phyloP scores from a whole-genome alignment of 2,888 invertebrate genomes.

The Drosophila pegasa region DNA sequence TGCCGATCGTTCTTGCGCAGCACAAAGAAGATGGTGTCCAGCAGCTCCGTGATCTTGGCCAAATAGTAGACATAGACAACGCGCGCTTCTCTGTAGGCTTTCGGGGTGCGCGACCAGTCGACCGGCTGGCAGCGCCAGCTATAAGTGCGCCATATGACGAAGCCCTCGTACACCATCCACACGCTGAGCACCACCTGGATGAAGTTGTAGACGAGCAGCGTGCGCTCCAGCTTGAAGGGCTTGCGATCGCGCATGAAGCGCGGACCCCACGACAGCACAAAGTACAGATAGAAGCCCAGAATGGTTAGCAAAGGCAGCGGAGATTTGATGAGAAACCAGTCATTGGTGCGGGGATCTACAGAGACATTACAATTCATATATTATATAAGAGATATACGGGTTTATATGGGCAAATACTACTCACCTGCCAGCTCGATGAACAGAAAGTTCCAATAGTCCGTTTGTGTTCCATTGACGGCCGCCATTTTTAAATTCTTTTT shows the following conservation, averaged over 20 bases:
- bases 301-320: conserved; percentile 90
- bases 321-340: conserved; percentile 89
- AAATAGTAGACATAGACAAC: conserved; percentile 94
- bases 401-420: neutral
- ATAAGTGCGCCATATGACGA: conserved; percentile 90
- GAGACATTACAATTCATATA: neutral
- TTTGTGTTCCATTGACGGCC: conserved; percentile 87
- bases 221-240: conserved; percentile 92
- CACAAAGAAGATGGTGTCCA: conserved; percentile 97
- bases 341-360: conserved; percentile 88
- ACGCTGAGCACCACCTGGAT: conserved; percentile 93
- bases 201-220: conserved; percentile 94
- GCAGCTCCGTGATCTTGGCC: conserved; percentile 94
- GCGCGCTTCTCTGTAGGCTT: conserved; percentile 90
- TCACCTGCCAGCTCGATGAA: conserved; percentile 89
- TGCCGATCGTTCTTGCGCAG: conserved; percentile 95
- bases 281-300: conserved; percentile 89
- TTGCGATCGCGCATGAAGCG: conserved; percentile 94
- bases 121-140: conserved; percentile 97
- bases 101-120: conserved; percentile 91
- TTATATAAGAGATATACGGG: neutral
- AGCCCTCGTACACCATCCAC: conserved; percentile 90
- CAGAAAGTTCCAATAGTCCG: conserved; percentile 87
- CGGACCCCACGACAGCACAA: conserved; percentile 92
- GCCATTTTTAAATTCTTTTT: conserved; percentile 83